A percentile compares a stretch with the other conserved stretches of the same genome.
phyloP scores from a whole-genome alignment of 2,888 invertebrate species.

The Hyles lineata region DNA sequence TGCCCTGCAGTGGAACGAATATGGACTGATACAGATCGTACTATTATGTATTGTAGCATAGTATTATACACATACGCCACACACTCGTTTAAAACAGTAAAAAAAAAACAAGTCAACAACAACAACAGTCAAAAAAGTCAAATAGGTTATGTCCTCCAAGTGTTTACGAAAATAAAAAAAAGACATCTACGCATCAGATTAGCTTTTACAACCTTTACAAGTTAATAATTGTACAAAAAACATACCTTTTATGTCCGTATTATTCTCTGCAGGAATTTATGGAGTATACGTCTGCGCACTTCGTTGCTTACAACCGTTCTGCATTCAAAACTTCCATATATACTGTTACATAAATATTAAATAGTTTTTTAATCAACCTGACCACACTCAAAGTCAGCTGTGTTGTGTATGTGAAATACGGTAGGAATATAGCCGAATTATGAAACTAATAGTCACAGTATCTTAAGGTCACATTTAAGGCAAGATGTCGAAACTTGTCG shows the following conservation, averaged over 20 bases:
- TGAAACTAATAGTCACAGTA: background rate
- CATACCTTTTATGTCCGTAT: background rate
- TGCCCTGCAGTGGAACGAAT: too few species aligned
- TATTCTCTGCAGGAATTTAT: background rate
- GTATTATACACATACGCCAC: too few species aligned
- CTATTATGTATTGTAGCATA: too few species aligned
- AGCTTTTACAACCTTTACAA: background rate
- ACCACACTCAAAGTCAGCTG: slow-evolving; percentile 6
- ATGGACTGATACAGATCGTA: too few species aligned
- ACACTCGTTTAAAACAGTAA: too few species aligned
- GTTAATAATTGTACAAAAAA: background rate
- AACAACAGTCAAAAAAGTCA: too few species aligned
- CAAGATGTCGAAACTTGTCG: background rate
- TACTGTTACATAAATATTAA: background rate
- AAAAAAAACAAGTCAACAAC: too few species aligned
- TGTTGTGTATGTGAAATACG: background rate
- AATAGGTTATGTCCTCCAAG: too few species aligned
- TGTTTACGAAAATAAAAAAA: background rate
- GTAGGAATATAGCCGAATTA: background rate
- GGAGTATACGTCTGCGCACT: background rate
- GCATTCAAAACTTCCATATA: background rate
- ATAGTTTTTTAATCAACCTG: background rate
- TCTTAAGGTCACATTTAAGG: background rate
- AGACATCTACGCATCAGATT: background rate
- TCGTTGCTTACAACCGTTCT: background rate